Evolutionary conservation across 2,113 vertebrate species (phyloP).

Genomic region (Coptodon rendalli): DNA sequence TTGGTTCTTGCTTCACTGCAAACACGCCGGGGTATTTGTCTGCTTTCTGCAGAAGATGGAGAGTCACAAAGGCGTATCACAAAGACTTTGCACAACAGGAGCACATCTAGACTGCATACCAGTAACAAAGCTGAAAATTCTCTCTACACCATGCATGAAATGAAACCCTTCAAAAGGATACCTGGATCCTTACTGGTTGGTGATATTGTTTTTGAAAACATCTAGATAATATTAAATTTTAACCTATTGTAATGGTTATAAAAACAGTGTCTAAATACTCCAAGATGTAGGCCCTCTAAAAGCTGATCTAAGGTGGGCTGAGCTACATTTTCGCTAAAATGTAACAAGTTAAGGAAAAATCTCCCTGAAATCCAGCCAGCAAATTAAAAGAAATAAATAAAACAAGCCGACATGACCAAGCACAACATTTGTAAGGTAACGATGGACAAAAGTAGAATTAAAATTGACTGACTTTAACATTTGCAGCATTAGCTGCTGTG

Average conservation of each 20-base stretch:
- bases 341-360: not conserved
- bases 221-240: not conserved
- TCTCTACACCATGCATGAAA: not conserved
- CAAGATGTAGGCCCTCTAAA: not conserved
- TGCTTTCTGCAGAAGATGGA: not conserved
- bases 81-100: not conserved
- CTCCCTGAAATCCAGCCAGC: not conserved
- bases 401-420: fast-evolving
- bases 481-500: not conserved
- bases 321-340: not conserved
- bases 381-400: not conserved
- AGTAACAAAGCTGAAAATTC: not conserved
- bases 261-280: not conserved
- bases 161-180: not conserved
- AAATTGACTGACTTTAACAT: not conserved
- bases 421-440: not conserved
- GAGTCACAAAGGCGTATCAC: not conserved
- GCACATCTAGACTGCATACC: not conserved
- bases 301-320: not conserved
- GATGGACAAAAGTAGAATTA: not conserved
- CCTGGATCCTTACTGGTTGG: not conserved
- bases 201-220: not conserved
- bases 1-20: not conserved
- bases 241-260: not conserved
- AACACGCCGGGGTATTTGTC: fast-evolving